Percentiles rank a stretch among this genome's conserved stretches.
These are phyloP conservation scores for Acronicta psi DNA, from an alignment of 2,888 invertebrate species.

Conservation along the genomic window DNA sequence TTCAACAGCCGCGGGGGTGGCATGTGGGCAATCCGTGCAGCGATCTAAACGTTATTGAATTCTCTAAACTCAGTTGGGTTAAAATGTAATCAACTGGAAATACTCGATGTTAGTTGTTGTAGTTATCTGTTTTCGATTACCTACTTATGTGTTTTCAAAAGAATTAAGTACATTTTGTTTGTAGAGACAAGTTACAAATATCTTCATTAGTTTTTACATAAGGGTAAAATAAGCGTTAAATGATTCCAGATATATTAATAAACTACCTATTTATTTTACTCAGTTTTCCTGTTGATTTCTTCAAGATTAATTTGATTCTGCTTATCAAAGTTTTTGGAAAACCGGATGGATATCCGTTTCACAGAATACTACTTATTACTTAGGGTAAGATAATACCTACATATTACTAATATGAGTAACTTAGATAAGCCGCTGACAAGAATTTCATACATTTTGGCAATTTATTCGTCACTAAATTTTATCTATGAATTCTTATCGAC, in stretches of 20 bases:
- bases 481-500: slow-evolving; percentile 31
- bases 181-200: too few species aligned
- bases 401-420: slow-evolving; percentile 3
- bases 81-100: slow-evolving; percentile 64
- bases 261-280: too few species aligned
- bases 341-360: too few species aligned
- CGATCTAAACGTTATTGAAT: slow-evolving; percentile 73
- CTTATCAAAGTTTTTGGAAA: too few species aligned
- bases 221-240: too few species aligned
- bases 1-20: slow-evolving; percentile 59
- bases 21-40: slow-evolving; percentile 60
- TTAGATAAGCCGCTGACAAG: slow-evolving; percentile 30
- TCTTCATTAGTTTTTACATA: too few species aligned
- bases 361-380: too few species aligned
- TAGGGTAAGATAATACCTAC: not conserved
- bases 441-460: slow-evolving; percentile 30
- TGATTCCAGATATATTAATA: too few species aligned
- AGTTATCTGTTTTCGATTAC: not conserved
- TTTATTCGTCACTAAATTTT: slow-evolving; percentile 20
- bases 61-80: slow-evolving; percentile 63
- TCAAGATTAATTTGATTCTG: too few species aligned
- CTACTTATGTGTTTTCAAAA: too few species aligned
- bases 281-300: too few species aligned
- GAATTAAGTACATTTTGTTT: too few species aligned
- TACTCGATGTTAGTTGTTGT: slow-evolving; percentile 15